phyloP scores from a whole-genome alignment of 2,888 invertebrate species.

The Plagodis dolabraria region DNA sequence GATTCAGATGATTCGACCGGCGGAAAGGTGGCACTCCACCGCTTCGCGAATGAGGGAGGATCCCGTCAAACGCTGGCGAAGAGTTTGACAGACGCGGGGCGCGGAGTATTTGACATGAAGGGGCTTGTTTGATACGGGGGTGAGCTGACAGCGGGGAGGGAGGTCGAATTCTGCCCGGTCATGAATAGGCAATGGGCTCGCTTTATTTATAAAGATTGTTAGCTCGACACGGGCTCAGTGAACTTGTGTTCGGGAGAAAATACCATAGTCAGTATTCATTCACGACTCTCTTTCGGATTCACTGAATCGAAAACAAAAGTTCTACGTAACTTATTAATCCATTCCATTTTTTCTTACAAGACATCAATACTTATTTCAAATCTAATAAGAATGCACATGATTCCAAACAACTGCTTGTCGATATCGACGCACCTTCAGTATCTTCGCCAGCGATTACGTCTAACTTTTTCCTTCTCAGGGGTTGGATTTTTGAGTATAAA shows the following conservation, averaged over 20 bases:
- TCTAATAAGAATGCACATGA: not conserved
- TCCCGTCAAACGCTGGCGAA: constrained; percentile 84
- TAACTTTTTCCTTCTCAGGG: constrained; percentile 25
- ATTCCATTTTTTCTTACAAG: constrained; percentile 2
- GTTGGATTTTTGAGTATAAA: constrained; percentile 34
- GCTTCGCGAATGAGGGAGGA: constrained; percentile 80
- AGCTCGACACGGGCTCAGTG: constrained; percentile 73
- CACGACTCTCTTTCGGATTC: constrained; percentile 14
- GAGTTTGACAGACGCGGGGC: constrained; percentile 85
- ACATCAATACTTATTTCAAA: not conserved
- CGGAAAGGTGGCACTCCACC: constrained; percentile 75
- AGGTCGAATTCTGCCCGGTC: constrained; percentile 81
- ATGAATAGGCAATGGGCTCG: constrained; percentile 85
- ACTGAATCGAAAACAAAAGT: constrained; percentile 8
- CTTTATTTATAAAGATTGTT: constrained; percentile 84
- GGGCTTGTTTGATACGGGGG: constrained; percentile 85
- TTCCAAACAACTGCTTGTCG: not conserved
- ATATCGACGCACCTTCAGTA: not conserved
- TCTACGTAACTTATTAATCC: constrained; percentile 8
- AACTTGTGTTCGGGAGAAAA: constrained; percentile 74
- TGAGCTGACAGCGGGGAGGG: constrained; percentile 69
- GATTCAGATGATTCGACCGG: constrained; percentile 32
- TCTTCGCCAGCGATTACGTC: constrained; percentile 4
- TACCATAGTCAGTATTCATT: constrained; percentile 60
- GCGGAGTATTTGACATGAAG: constrained; percentile 85